phyloP scores from a whole-genome alignment of 2,113 vertebrate species.

The Camelus bactrianus region DNA sequence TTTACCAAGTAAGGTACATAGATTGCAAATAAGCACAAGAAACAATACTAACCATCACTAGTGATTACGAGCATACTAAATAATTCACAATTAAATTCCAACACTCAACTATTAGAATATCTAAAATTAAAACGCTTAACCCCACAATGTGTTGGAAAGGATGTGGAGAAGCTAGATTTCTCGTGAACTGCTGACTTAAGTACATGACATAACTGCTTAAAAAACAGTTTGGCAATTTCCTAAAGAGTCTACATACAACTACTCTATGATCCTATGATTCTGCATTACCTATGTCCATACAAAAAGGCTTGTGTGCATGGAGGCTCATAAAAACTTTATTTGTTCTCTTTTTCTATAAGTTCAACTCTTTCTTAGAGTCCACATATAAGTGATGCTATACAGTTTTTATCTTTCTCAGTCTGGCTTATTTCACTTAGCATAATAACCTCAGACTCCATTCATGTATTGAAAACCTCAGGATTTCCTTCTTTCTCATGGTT shows the following conservation, averaged over 20 bases:
- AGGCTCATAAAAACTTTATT: not conserved
- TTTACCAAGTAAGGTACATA: not conserved
- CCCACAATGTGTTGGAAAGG: not conserved
- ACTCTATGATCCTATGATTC: not conserved
- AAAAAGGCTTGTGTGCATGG: not conserved
- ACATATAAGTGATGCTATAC: not conserved
- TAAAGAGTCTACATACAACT: not conserved
- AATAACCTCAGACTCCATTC: not conserved
- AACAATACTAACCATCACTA: not conserved
- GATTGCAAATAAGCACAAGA: not conserved
- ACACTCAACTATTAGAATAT: not conserved
- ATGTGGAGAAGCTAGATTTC: not conserved
- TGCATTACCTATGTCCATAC: not conserved
- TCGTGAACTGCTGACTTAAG: not conserved
- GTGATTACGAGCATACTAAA: not conserved
- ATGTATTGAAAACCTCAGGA: not conserved
- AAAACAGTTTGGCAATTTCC: not conserved
- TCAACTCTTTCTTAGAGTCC: no score
- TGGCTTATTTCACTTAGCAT: not conserved
- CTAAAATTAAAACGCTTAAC: not conserved
- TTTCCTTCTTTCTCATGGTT: not conserved
- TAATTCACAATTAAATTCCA: not conserved
- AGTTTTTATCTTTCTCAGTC: not conserved
- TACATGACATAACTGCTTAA: not conserved
- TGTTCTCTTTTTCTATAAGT: not conserved